Conservation (phyloP, 1,140 invertebrate species). For the Gryllus bimaculatus region DNA sequence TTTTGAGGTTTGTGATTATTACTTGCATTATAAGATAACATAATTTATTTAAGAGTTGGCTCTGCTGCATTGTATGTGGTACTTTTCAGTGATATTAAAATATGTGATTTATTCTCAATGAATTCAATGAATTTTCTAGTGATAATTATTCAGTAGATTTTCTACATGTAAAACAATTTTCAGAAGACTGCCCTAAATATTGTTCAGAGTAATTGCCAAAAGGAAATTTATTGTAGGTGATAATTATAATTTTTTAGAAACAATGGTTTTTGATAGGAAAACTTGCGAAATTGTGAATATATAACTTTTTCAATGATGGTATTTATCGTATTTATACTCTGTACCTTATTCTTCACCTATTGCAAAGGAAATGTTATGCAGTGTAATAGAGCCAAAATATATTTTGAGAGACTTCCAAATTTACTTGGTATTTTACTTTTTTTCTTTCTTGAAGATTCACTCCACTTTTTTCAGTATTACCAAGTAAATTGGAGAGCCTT, state of each 20-base stretch:
- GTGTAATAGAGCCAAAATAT: background rate
- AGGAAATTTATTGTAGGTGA: too few relatives aligned
- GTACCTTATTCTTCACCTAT: background rate
- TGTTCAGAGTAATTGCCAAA: too few relatives aligned
- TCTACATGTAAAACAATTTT: too few relatives aligned
- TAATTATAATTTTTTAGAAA: too few relatives aligned
- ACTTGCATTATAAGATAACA: background rate
- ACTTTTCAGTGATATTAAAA: background rate
- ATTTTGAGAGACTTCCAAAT: background rate
- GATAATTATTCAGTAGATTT: too few relatives aligned
- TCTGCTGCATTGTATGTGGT: background rate
- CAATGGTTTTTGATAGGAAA: too few relatives aligned
- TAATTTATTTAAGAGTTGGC: background rate
- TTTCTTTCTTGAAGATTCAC: background rate
- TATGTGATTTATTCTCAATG: too few relatives aligned
- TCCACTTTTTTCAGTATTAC: background rate
- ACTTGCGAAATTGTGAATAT: background rate
- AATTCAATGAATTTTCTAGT: too few relatives aligned
- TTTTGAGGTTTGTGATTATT: background rate
- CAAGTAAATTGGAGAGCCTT: background rate
- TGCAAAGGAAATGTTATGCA: background rate
- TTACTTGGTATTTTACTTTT: background rate
- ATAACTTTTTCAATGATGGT: background rate
- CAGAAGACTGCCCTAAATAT: too few relatives aligned
- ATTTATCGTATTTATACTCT: background rate